Conservation (phyloP, 2,113 vertebrate species). For the Rhynchomys soricoides region DNA sequence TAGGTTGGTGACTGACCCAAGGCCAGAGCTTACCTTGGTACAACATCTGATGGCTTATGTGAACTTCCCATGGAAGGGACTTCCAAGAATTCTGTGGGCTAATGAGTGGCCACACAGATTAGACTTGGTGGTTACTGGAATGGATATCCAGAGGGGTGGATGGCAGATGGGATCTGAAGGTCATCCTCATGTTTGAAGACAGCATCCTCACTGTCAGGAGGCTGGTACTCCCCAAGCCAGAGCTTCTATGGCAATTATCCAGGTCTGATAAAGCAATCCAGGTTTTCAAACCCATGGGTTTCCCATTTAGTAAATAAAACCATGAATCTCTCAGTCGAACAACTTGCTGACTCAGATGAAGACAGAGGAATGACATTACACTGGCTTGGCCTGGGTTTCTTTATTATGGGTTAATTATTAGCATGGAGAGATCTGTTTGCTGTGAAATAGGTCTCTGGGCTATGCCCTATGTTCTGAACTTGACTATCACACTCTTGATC, state of each 20-base stretch:
- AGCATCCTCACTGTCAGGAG: background rate
- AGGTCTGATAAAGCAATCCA: constrained; percentile 29
- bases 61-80: too few relatives aligned
- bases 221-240: constrained; percentile 58
- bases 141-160: background rate
- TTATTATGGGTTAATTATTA: background rate
- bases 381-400: constrained; percentile 10
- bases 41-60: background rate
- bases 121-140: background rate
- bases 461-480: background rate
- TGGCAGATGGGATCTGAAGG: background rate
- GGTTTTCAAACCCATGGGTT: constrained; percentile 4
- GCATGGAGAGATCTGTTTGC: background rate
- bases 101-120: background rate
- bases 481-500: background rate
- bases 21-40: background rate
- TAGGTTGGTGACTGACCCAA: background rate
- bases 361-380: background rate
- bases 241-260: background rate
- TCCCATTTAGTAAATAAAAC: constrained; percentile 73
- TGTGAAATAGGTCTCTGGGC: background rate
- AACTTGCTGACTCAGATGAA: background rate
- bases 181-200: background rate
- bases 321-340: constrained; percentile 67
- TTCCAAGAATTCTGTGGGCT: background rate